Base-by-base conservation (phyloP, 1,140 invertebrate genomes). In the Ceratitis capitata region DNA sequence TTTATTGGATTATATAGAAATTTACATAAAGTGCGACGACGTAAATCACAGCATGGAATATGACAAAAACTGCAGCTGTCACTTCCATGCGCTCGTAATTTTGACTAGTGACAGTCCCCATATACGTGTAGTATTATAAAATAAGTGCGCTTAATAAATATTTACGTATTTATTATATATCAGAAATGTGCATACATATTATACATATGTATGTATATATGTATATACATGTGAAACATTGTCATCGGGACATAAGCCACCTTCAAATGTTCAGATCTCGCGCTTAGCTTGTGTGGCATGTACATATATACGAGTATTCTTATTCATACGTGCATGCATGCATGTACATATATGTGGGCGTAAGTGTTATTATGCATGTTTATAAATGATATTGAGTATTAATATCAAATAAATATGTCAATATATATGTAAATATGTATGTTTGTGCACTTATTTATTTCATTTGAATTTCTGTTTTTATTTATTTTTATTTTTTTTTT, bases 41-140 rank as follows among this genome's bases (percentile, higher is more conserved):
- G 69, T 78, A 78, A 78, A 78, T 78, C 69, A 78, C 69, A 78
- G 69, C 69, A 78, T 78, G 69, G 69, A 78, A 78, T 23, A 78
- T 26, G 69, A 23, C 39, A 78, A 42, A 45, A 78, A 78, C 39
- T 78, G 69, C 69, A 78, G 69, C 69, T 78, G 69, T 45, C 69
- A 78, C 39, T n/a, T 78, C 7, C 69, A 78, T n/a, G 32, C 39
- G n/a, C 39, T 78, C 69, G 39, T 78, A 78, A 78, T 78, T 78
- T 78, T 42, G 39, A 78, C 69, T 78, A 45, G 39, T 78, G 69
- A 78, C 69, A 69, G n/a, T 32, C 5, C 58, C 14, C 6, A 78
- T 78, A 42, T 10, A 35, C 19, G 26, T 6, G 2, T 69, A 69
- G n/a, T 69, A 69, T 69, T 69, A 69, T 69, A 69, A 14, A 69